These are phyloP conservation scores for Steatornis caripensis DNA, from an alignment of 2,113 vertebrate genomes.

Conservation along the genomic window DNA sequence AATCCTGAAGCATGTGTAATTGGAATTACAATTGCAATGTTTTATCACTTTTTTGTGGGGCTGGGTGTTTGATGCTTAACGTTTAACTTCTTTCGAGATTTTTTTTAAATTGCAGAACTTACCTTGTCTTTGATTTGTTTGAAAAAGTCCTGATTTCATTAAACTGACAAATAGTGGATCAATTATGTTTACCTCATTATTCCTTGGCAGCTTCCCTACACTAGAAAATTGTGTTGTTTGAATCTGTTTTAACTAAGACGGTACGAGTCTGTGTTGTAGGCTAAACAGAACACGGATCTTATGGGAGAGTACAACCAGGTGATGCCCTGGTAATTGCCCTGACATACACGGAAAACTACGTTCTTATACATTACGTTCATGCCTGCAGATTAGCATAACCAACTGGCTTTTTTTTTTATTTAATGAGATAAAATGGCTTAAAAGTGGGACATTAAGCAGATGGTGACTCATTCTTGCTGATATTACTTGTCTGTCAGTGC, in stretches of 20 bases:
- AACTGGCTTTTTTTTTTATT: not conserved
- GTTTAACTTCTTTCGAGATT: not conserved
- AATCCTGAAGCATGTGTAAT: not conserved
- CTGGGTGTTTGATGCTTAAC: not conserved
- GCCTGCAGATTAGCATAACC: not conserved
- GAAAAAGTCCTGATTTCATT: not conserved
- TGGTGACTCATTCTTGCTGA: not conserved
- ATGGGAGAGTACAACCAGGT: not conserved
- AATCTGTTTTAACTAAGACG: not conserved
- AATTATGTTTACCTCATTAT: not conserved
- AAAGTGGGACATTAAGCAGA: not conserved
- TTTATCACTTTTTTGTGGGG: not conserved
- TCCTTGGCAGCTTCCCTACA: not conserved
- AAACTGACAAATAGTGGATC: not conserved
- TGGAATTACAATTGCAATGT: not conserved
- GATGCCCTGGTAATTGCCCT: not conserved
- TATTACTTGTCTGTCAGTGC: not conserved
- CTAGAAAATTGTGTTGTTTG: not conserved
- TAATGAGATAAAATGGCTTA: not conserved
- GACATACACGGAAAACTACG: not conserved
- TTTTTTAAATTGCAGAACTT: not conserved
- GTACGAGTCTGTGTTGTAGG: not conserved
- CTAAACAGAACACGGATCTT: not conserved
- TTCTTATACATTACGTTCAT: not conserved
- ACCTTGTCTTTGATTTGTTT: not conserved